A percentile compares a stretch with the other conserved stretches of the same genome.
Evolutionary conservation across 2,888 invertebrate genomes (phyloP).

Genomic region (Diabrotica balteata): DNA sequence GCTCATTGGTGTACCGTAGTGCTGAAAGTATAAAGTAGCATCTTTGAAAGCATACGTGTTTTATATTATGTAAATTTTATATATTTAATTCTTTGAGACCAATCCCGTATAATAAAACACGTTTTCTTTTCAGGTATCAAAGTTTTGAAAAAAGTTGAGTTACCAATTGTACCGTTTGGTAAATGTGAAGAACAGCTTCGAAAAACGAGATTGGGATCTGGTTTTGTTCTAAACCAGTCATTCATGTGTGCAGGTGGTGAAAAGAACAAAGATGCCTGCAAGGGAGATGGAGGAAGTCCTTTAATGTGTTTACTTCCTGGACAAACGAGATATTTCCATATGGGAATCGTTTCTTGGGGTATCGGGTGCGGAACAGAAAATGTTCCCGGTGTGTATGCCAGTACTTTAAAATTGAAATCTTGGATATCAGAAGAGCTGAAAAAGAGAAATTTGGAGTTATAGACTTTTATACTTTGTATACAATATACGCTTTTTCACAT

Average conservation of each 20-base stretch:
- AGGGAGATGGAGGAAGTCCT: constrained; percentile 46
- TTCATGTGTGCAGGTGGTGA: constrained; percentile 84
- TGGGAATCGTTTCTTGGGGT: constrained; percentile 90
- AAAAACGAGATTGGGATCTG: constrained; percentile 69
- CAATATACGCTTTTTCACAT: too few relatives aligned
- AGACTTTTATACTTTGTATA: too few relatives aligned
- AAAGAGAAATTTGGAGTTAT: not conserved
- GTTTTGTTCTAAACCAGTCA: constrained; percentile 71
- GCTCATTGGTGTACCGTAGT: too few relatives aligned
- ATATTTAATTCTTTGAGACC: too few relatives aligned
- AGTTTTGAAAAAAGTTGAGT: constrained; percentile 71
- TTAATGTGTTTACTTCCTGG: constrained; percentile 50
- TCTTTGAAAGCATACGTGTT: too few relatives aligned
- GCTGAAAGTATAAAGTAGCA: too few relatives aligned
- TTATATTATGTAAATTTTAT: too few relatives aligned
- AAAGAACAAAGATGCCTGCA: constrained; percentile 75
- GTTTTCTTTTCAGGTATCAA: constrained; percentile 10
- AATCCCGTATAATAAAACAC: too few relatives aligned
- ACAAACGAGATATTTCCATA: constrained; percentile 68
- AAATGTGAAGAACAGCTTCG: constrained; percentile 69
- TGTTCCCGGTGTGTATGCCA: constrained; percentile 82
- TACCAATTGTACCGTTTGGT: constrained; percentile 69
- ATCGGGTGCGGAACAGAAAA: constrained; percentile 77
- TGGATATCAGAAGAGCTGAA: constrained; percentile 70
- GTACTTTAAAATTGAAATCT: constrained; percentile 69